phyloP scores from a whole-genome alignment of 2,888 invertebrate genomes.

The Eupithecia pulchellata region DNA sequence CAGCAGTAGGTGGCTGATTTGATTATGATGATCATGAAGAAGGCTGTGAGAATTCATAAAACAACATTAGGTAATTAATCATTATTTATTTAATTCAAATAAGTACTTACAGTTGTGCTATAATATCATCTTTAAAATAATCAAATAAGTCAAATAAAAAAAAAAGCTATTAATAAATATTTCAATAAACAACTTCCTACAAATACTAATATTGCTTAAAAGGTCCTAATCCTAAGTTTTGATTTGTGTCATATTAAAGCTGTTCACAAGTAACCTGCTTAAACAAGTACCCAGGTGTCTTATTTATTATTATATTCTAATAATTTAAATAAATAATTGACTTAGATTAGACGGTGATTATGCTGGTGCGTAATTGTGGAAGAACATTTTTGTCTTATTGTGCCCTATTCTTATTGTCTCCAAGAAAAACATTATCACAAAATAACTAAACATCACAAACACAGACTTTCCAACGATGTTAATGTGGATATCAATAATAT shows the following conservation, averaged over 20 bases:
- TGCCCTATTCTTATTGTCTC: not conserved
- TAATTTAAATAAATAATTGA: not conserved
- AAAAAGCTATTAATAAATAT: not conserved
- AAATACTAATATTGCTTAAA: not conserved
- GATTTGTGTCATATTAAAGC: not conserved
- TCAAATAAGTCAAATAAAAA: not conserved
- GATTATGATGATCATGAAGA: not conserved
- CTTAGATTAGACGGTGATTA: not conserved
- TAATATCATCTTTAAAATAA: not conserved
- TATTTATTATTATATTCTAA: not conserved
- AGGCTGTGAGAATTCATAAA: not conserved
- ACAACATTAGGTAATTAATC: not conserved
- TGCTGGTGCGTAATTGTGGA: not conserved
- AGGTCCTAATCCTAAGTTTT: not conserved
- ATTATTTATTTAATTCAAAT: not conserved
- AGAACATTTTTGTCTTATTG: not conserved
- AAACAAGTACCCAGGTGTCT: too few species aligned
- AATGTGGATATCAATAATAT: too few species aligned
- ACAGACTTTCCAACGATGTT: too few species aligned
- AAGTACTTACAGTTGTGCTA: not conserved
- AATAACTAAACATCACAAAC: too few species aligned
- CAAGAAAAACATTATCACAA: too few species aligned
- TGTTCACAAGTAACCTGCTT: not conserved
- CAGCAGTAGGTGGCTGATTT: not conserved
- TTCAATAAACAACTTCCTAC: not conserved